Evolutionary conservation across 2,113 vertebrate species (phyloP), one percentile per base, ranked within the genome.

Genomic region (Lipophrys pholis): DNA sequence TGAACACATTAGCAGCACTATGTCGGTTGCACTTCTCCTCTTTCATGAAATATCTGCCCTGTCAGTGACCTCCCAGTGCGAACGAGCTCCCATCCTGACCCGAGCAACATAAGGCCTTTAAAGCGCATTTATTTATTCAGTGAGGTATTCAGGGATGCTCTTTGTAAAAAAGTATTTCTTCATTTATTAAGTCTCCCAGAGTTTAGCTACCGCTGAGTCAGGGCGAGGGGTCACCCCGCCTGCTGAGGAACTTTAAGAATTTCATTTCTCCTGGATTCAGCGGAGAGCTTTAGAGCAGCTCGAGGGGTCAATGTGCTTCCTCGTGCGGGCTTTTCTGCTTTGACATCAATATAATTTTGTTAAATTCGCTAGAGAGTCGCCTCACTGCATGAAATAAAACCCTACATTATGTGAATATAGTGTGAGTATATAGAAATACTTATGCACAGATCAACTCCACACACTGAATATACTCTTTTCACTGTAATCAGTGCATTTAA

Each of bases 41-140:
- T 60, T 71, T 52, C 61, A 60, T 35, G 41, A 36, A 61, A 76
- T 54, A 55, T 15, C 53, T 15, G 42, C 17, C 11, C 11, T 39
- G 38, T 39, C 36, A 15, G 58, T 59, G 64, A 53, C 57, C 52
- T 42, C 64, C 9, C 73, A 64, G 69, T 12, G 1, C 64, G 68
- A 57, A 43, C 2, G 5, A 43, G 55, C 40, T 63, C 73, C 48
- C 48, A 73, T 14, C 1, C 63, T 76, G 70, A 76, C 73, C 43
- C 41, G 6, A 56, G 48, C 40, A n/a, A 52, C 57, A 64, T 36
- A 66, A 74, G 71, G 12, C 15, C 72, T 38, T 49, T 49, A 64
- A 77, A 53, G 39, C 56, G 39, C 30, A 55, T 69, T 74, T 60
- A 83, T 83, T 73, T 70, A 78, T 78, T 73, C 59, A 73, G 67